Base-by-base conservation (phyloP, 2,113 vertebrate genomes). In the Perccottus glenii region DNA sequence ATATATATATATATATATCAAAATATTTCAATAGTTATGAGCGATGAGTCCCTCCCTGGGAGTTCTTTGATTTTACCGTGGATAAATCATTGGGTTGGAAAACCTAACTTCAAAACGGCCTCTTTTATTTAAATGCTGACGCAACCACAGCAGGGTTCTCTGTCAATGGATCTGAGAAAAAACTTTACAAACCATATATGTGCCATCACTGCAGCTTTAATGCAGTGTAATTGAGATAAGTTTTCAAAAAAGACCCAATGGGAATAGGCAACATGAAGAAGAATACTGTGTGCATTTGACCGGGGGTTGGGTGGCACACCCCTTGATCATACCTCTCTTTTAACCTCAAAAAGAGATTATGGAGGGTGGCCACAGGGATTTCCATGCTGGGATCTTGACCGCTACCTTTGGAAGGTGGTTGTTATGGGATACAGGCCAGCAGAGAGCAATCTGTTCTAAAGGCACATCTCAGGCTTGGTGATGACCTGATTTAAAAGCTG, bases 401-500 rank as follows among this genome's bases (percentile, higher is more conserved):
- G 40, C 51, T 75, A 74, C 61, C 75, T 85, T 85, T 84, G 72
- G 64, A 80, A 77, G 66, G 71, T 75, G 55, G 75, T 86, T 87
- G 75, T 87, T 80, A 81, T 84, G 78, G 84, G 80, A 85, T 83
- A 77, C 64, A 81, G 79, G 71, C 72, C 60, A 70, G 58, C 48
- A 4, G 69, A 84, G 63, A 47, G 70, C 68, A 79, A 66, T 84
- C 64, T 83, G 71, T 71, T 83, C 83, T 72, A 81, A 71, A 75
- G 71, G 70, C 70, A 80, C 62, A 75, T 78, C 62, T 75, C 79
- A 49, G 72, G 76, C 56, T 64, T 43, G 11, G 69, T 67, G 83
- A 82, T 90, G 89, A 84, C 88, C 90, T 91, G 81, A 87, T 90
- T 91, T 90, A 83, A 79, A 79, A 58, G 79, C 72, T 74, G 81